Evolutionary conservation across 2,113 vertebrate genomes (phyloP).

Genomic region (Larimichthys crocea): DNA sequence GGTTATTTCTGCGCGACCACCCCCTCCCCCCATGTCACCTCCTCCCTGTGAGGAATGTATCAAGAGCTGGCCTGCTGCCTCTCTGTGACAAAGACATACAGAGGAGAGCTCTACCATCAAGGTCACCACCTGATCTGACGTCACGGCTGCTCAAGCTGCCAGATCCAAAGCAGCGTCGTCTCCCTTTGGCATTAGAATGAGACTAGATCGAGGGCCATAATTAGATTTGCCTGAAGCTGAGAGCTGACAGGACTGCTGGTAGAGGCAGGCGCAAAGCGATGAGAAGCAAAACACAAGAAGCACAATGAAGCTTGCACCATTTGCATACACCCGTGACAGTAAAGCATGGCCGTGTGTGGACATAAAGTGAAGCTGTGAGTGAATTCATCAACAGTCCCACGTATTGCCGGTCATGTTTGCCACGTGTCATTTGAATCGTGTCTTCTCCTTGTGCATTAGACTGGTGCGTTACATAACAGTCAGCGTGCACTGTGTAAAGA

Average conservation of each 20-base stretch:
- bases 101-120: conserved; percentile 63
- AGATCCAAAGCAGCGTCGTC: conserved; percentile 33
- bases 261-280: neutral
- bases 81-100: conserved; percentile 63
- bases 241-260: conserved; percentile 42
- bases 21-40: neutral
- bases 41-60: neutral
- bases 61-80: neutral
- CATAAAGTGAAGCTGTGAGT: neutral
- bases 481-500: conserved; percentile 54
- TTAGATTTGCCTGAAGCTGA: conserved; percentile 61
- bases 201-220: conserved; percentile 63
- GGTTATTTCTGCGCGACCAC: neutral
- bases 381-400: conserved; percentile 37
- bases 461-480: conserved; percentile 69
- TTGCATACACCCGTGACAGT: conserved; percentile 1
- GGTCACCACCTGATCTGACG: conserved; percentile 76
- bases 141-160: conserved; percentile 51
- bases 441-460: conserved; percentile 58
- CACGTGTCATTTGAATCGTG: conserved; percentile 59
- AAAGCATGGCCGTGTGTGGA: neutral
- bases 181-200: conserved; percentile 58
- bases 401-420: conserved; percentile 50
- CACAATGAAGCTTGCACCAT: neutral
- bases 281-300: conserved; percentile 14